Evolutionary conservation across 2,797 vertebrate genomes (phyloP).

Genomic region (Hippopotamyrus pictus): DNA sequence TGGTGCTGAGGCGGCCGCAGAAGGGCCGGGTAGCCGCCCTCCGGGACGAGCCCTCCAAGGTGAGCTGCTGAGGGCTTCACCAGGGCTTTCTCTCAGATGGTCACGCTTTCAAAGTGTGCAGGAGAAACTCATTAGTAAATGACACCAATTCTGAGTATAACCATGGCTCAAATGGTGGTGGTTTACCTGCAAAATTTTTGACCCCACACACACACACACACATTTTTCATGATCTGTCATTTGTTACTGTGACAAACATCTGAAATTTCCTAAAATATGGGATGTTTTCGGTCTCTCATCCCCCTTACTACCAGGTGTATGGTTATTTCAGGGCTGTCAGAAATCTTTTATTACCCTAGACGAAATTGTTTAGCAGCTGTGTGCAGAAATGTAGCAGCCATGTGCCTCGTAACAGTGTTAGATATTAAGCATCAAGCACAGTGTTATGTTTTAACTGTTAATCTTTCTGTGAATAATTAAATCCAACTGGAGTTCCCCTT

Average conservation of each 20-base stretch:
- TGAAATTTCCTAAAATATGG: background rate
- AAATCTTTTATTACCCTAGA: background rate
- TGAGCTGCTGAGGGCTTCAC: constrained; percentile 29
- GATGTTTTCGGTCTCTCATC: background rate
- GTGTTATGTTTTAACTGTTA: background rate
- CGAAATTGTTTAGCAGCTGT: background rate
- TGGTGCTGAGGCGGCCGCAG: constrained; percentile 83
- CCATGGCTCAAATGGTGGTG: background rate
- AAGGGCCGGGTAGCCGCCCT: constrained; percentile 85
- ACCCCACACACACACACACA: background rate
- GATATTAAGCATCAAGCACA: background rate
- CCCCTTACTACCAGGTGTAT: background rate
- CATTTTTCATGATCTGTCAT: background rate
- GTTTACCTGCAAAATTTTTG: background rate
- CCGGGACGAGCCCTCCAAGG: constrained; percentile 90
- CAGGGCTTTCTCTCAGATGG: background rate
- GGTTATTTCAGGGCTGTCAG: background rate
- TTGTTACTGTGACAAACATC: background rate
- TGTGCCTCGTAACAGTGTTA: background rate
- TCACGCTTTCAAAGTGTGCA: background rate
- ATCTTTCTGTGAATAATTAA: background rate
- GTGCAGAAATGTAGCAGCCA: background rate
- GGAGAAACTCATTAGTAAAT: background rate
- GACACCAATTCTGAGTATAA: background rate
- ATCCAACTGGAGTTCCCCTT: background rate